These are phyloP conservation scores for Diceros bicornis DNA, from an alignment of 2,797 vertebrate species.

Conservation along the genomic window DNA sequence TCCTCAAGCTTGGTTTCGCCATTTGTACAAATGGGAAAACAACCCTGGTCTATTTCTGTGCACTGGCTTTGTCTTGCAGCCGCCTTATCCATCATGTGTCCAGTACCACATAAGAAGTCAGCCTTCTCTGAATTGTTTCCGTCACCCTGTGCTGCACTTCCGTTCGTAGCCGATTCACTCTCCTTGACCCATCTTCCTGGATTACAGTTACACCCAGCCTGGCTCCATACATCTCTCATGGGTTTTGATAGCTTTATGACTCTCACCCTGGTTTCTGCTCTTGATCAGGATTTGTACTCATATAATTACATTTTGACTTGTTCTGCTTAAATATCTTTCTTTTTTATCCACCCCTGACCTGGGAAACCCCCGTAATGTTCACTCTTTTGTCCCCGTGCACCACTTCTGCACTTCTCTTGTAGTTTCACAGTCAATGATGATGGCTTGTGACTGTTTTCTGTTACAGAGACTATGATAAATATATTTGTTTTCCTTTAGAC, in stretches of 20 bases:
- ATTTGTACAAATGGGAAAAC: background rate
- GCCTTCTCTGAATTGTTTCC: background rate
- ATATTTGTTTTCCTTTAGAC: background rate
- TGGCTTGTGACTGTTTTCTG: background rate
- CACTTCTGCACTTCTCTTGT: too few relatives aligned
- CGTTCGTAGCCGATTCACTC: background rate
- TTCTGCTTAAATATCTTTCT: background rate
- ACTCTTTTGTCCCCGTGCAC: background rate
- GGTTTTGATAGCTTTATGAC: too few relatives aligned
- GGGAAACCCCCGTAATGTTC: background rate
- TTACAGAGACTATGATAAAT: background rate
- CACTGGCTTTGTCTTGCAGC: background rate
- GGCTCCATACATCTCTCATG: background rate
- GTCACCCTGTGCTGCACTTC: background rate
- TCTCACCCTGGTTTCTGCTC: background rate
- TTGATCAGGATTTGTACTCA: background rate
- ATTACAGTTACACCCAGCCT: accelerated
- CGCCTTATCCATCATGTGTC: background rate
- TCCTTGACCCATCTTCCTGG: background rate
- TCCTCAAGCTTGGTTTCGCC: background rate
- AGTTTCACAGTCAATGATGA: background rate
- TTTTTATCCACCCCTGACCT: too few relatives aligned
- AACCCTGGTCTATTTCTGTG: background rate
- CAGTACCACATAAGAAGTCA: background rate
- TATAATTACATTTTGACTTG: background rate